phyloP scores from a whole-genome alignment of 1,140 invertebrate genomes.

The Macrosteles quadrilineatus region DNA sequence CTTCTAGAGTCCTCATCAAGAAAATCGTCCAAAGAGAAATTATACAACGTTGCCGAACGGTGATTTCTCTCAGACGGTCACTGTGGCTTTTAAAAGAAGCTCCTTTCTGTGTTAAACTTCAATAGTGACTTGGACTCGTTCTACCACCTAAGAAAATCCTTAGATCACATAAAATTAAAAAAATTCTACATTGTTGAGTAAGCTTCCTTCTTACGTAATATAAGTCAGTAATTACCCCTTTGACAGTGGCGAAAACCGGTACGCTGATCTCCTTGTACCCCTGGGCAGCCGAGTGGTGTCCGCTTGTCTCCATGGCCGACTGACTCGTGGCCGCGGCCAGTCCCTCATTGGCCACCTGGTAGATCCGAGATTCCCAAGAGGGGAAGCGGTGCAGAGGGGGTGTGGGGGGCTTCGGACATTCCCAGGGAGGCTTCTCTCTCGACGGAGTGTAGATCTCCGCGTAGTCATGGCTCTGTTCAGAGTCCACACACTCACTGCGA shows the following conservation, averaged over 20 bases:
- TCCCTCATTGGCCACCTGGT: conserved; percentile 84
- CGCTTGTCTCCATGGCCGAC: conserved; percentile 51
- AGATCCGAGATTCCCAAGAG: conserved; percentile 94
- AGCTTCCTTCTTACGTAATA: too few relatives aligned
- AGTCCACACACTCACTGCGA: conserved; percentile 44
- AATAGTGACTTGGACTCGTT: too few relatives aligned
- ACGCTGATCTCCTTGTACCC: conserved; percentile 86
- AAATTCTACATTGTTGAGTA: too few relatives aligned
- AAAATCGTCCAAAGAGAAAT: too few relatives aligned
- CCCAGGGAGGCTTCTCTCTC: conserved; percentile 61
- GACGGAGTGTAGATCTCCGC: conserved; percentile 93
- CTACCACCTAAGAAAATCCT: too few relatives aligned
- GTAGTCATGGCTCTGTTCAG: conserved; percentile 77
- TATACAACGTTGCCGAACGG: too few relatives aligned
- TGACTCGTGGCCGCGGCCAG: conserved; percentile 55
- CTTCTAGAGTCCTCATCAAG: too few relatives aligned
- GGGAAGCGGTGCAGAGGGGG: conserved; percentile 87
- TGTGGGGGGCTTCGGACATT: conserved; percentile 70
- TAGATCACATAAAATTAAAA: too few relatives aligned
- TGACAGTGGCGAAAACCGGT: conserved; percentile 94
- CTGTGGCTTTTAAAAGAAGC: too few relatives aligned
- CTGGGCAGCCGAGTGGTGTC: conserved; percentile 48
- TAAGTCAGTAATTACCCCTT: too few relatives aligned
- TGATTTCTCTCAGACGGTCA: too few relatives aligned
- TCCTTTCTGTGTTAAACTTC: too few relatives aligned